Base-by-base conservation (phyloP, 1,140 invertebrate species). In the Charaxes varanes region DNA sequence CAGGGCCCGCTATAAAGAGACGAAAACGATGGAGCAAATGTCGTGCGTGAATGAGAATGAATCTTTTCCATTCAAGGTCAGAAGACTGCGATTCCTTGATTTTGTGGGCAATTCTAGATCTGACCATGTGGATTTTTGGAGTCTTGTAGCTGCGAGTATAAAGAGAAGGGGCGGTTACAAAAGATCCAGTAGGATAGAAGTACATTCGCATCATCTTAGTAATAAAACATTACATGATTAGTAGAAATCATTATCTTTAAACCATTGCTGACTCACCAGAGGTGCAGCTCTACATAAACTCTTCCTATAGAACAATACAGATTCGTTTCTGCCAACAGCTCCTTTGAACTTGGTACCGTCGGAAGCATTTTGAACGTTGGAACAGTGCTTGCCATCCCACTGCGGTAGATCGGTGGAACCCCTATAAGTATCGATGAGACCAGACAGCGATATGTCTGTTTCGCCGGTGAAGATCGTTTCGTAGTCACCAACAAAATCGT, bases 261-360 rank as follows among this genome's bases (percentile, higher is more conserved):
- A n/a, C n/a, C n/a, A n/a, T n/a, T n/a, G n/a, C n/a, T n/a, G n/a
- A 84, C 86, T 87, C 70, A 93, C 91, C 87, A 94, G 84, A 26
- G 84, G 81, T 7, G 91, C 90, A 12, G 90, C 87, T 26, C 94
- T 85, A 62, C 94, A 96, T 42, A 95, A 86, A 57, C 92, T 93
- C 71, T 94, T 94, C 38, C 93, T 87, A 73, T 90, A 96, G 68
- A 96, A 94, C 22, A 90, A 66, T 0, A 94, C 60, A 0, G 87
- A 87, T 1, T 94, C 90, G 35, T 93, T 90, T 6, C 84, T 86
- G 14, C 86, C 47, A 1, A 95, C 86, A 11, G 88, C 88, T 38
- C 92, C 90, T 7, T 86, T 88, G 63, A 94, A 95, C 67, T 94
- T 94, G 3, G 91, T 90, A n/a, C 93, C 94, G 69, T 96, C 94